Conservation (phyloP, 1,140 invertebrate genomes). For the Drepana arcuata region DNA sequence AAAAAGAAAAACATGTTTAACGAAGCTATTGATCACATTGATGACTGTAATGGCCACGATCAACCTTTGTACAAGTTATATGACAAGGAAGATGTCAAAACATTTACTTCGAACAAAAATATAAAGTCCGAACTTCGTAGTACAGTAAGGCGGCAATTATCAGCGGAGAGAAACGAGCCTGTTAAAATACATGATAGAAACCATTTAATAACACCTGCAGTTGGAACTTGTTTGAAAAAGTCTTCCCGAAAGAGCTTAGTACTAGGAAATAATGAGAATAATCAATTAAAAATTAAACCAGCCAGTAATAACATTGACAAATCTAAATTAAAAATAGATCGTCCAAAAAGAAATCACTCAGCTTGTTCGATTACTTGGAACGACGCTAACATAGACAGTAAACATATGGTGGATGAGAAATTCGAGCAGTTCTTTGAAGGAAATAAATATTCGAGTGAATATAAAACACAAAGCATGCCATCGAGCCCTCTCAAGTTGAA, state of each 20-base stretch:
- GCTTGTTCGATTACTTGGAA: slow-evolving; percentile 66
- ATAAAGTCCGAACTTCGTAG: too few relatives aligned
- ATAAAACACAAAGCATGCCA: slow-evolving; percentile 70
- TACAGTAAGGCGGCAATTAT: too few relatives aligned
- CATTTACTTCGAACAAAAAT: too few relatives aligned
- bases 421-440: slow-evolving; percentile 53
- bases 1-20: slow-evolving; percentile 75
- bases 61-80: slow-evolving; percentile 9
- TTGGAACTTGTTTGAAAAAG: too few relatives aligned
- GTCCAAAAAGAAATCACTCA: slow-evolving; percentile 55
- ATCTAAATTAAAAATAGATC: slow-evolving; percentile 25
- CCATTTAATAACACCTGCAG: too few relatives aligned
- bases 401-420: slow-evolving; percentile 46
- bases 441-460: slow-evolving; percentile 29
- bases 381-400: slow-evolving; percentile 41
- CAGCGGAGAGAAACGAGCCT: too few relatives aligned
- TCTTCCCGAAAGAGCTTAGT: too few relatives aligned
- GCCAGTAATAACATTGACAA: too few relatives aligned
- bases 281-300: neutral
- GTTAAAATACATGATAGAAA: too few relatives aligned
- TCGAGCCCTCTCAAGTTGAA: slow-evolving; percentile 67
- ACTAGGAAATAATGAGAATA: neutral
- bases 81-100: slow-evolving; percentile 12
- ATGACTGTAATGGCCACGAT: slow-evolving; percentile 44
- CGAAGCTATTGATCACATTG: slow-evolving; percentile 65